A percentile compares a stretch with the other conserved stretches of the same genome.
These are phyloP conservation scores for Tyrannus savana DNA, from an alignment of 2,113 vertebrate species.

Conservation along the genomic window DNA sequence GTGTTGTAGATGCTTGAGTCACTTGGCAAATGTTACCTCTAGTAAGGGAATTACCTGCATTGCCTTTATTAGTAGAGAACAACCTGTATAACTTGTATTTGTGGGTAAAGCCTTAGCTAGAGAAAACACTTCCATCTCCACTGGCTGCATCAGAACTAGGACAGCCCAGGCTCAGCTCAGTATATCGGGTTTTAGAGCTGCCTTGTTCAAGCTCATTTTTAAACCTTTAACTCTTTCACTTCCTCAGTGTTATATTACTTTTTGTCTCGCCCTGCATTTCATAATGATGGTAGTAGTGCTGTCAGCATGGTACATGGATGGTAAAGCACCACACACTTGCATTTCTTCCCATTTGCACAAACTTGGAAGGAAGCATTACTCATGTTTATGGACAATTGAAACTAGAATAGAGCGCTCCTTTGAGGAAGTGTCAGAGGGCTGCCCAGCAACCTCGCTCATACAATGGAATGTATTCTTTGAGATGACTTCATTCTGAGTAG, in stretches of 20 bases:
- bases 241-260: neutral
- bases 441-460: neutral
- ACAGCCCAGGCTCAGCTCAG: neutral
- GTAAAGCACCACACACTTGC: neutral
- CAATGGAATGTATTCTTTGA: constrained; percentile 68
- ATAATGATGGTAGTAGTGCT: neutral
- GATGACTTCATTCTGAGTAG: constrained; percentile 68
- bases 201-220: neutral
- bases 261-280: neutral
- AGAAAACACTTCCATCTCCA: neutral
- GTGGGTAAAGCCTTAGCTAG: neutral
- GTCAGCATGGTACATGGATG: neutral
- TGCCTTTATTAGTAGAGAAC: neutral
- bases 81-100: neutral
- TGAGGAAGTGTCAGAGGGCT: constrained; percentile 27
- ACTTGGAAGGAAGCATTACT: constrained; percentile 31
- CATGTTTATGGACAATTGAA: constrained; percentile 2
- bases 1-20: neutral
- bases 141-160: neutral
- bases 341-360: neutral
- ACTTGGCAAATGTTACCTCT: neutral
- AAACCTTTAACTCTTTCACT: neutral
- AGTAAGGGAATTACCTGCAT: neutral
- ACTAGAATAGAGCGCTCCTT: constrained; percentile 25
- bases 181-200: neutral